Evolutionary conservation across 2,113 vertebrate species (phyloP).

Genomic region (Narcine bancroftii): DNA sequence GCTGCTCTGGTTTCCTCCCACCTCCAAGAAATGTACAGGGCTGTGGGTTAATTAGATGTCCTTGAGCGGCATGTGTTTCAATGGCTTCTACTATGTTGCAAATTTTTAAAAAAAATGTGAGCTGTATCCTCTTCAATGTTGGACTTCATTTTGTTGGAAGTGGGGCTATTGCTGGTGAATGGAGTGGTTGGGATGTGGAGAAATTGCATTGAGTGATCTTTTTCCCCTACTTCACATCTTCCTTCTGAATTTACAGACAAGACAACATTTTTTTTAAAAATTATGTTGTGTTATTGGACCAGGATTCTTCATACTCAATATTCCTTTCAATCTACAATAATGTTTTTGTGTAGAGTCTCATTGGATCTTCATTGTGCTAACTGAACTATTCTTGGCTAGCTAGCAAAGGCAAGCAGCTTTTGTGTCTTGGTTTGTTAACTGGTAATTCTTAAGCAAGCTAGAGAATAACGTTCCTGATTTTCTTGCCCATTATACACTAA

Average conservation of each 20-base stretch:
- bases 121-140: background rate
- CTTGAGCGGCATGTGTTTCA: too few relatives aligned
- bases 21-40: too few relatives aligned
- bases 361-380: background rate
- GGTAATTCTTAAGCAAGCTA: background rate
- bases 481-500: background rate
- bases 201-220: background rate
- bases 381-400: background rate
- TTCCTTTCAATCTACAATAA: background rate
- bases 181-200: too few relatives aligned
- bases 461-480: background rate
- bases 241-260: background rate
- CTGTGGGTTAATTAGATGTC: too few relatives aligned
- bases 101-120: too few relatives aligned
- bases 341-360: background rate
- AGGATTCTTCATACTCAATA: background rate
- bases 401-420: background rate
- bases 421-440: background rate
- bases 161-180: too few relatives aligned
- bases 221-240: background rate
- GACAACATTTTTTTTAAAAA: too few relatives aligned
- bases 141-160: background rate
- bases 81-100: too few relatives aligned
- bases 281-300: too few relatives aligned
- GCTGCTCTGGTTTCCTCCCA: too few relatives aligned